phyloP scores from a whole-genome alignment of 1,140 invertebrate genomes.

The Tribolium castaneum region DNA sequence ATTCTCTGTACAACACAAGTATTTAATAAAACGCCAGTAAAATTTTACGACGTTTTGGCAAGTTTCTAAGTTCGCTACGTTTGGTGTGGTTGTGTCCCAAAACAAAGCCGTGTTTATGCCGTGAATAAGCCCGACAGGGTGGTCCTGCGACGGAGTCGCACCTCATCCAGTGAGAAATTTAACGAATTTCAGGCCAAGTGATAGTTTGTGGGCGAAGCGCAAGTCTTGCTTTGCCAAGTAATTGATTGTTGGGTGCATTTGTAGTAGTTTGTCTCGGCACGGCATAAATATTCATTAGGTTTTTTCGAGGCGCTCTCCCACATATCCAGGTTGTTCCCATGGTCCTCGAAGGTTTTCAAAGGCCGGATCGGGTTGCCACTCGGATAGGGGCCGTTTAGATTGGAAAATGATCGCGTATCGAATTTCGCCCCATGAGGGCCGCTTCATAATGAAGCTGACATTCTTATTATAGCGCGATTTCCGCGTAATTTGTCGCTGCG shows the following conservation, averaged over 20 bases:
- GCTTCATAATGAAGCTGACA: conserved; percentile 1
- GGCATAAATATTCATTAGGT: conserved; percentile 38
- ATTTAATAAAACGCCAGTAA: conserved; percentile 26
- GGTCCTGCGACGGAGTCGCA: conserved; percentile 23
- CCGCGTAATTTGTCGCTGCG: conserved; percentile 33
- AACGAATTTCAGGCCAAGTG: conserved; percentile 24
- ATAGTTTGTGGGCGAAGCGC: neutral
- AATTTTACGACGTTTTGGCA: conserved; percentile 28
- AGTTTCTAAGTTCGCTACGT: neutral
- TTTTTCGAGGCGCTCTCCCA: conserved; percentile 22
- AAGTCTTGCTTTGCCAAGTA: neutral
- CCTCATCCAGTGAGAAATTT: conserved; percentile 19
- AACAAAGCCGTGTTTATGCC: conserved; percentile 14
- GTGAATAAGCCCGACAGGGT: conserved; percentile 5
- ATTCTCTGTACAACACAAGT: conserved; percentile 5
- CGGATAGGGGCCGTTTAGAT: conserved; percentile 23
- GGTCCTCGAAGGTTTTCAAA: conserved; percentile 5
- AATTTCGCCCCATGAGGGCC: conserved; percentile 28
- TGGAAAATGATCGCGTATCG: conserved; percentile 20
- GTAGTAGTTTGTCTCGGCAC: conserved; percentile 34
- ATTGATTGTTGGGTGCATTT: conserved; percentile 11
- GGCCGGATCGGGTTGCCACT: conserved; percentile 8
- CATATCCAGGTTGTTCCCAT: conserved; percentile 27
- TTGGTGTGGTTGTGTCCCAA: neutral
- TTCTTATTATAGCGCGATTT: conserved; percentile 2